A percentile compares a stretch with the other conserved stretches of the same genome.
These are phyloP conservation scores for Junco hyemalis DNA, from an alignment of 2,113 vertebrate species.

Conservation along the genomic window DNA sequence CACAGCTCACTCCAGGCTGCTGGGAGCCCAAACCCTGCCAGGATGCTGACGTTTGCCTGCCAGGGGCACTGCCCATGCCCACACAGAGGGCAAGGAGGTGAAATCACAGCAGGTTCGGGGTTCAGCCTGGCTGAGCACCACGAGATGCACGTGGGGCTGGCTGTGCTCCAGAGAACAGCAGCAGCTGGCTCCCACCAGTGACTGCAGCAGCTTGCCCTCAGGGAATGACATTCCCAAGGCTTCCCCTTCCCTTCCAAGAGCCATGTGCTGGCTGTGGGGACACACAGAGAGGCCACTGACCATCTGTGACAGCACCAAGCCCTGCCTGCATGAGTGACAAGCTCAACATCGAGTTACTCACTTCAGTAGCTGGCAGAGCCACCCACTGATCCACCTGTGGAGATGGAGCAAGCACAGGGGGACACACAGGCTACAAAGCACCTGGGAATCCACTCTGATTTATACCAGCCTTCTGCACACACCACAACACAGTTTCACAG, in stretches of 20 bases:
- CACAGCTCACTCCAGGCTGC: background rate
- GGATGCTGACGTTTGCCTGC: background rate
- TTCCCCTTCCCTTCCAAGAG: background rate
- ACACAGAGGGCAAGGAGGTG: background rate
- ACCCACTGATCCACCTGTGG: background rate
- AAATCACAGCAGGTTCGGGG: slow-evolving; percentile 24
- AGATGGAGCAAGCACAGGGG: background rate
- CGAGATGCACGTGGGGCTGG: accelerated
- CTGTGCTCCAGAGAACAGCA: background rate
- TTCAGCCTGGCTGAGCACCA: background rate
- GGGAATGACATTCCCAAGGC: background rate
- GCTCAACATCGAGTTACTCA: background rate
- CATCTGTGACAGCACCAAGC: background rate
- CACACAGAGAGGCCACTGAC: background rate
- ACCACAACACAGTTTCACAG: background rate
- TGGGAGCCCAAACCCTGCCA: background rate
- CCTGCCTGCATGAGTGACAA: background rate
- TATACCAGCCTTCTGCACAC: background rate
- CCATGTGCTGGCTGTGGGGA: accelerated
- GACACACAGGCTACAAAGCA: background rate
- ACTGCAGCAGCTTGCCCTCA: background rate
- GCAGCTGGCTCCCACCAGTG: background rate
- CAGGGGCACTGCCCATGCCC: background rate
- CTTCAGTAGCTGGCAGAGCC: background rate
- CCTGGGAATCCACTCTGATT: background rate